Base-by-base conservation (phyloP, 2,888 invertebrate species). In the Lathronympha strigana region DNA sequence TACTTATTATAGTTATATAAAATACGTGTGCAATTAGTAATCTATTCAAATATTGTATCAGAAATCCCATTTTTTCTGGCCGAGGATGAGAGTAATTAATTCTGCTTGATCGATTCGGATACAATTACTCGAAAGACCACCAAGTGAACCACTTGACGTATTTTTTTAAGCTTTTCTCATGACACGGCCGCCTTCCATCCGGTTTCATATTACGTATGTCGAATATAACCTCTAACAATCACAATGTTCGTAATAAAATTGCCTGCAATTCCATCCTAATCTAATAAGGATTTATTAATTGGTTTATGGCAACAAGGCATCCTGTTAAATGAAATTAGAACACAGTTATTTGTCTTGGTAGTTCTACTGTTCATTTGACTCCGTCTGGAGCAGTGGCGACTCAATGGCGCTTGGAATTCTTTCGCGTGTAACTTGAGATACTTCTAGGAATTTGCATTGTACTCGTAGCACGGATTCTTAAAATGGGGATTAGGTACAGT, bases 1-100 rank as follows among this genome's bases (percentile, higher is more conserved):
- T n/a, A n/a, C n/a, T n/a, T n/a, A n/a, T n/a, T n/a, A n/a, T n/a
- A n/a, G n/a, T n/a, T n/a, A n/a, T 54, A 6, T 28, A 36, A 21
- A 50, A 2, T 31, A n/a, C 36, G 4, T 36, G 33, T 33, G 13
- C 11, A 40, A 54, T 62, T 57, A 51, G 53, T 53, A 50, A 61
- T 54, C 45, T 25, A 67, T 47, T 23, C 31, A 61, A 66, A 66
- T 15, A 61, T 40, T 58, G 6, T 69, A 23, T 47, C 21, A 38
- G 21, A 36, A 53, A 15, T 23, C 15, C 33, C 15, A n/a, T 69
- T 71, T 67, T 69, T 68, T 70, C 66, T 70, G 64, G 66, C 61
- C 67, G 72, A 82, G 84, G 83, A 88, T 82, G 82, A 69, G 76
- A 77, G 76, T 73, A 74, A 86, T 89, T 84, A 85, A 72, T 88